phyloP scores from a whole-genome alignment of 2,113 vertebrate species.

The Calonectris borealis region DNA sequence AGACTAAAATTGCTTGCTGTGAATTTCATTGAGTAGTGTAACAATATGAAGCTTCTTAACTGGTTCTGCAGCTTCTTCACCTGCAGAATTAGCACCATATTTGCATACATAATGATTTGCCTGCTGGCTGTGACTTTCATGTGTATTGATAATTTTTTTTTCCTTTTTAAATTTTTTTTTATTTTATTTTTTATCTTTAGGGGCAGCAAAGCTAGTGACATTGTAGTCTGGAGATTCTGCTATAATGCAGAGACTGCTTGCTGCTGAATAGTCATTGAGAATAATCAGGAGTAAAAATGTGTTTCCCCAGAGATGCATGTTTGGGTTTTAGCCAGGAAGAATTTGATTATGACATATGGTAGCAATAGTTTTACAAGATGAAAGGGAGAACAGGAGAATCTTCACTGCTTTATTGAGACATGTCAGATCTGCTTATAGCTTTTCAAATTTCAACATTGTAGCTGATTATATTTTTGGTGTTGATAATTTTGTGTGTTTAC shows the following conservation, averaged over 20 bases:
- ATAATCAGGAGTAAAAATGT: background rate
- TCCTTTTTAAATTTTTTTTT: background rate
- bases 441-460: background rate
- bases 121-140: background rate
- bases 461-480: background rate
- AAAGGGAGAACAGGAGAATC: background rate
- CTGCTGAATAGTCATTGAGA: background rate
- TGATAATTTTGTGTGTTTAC: background rate
- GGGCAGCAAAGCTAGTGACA: background rate
- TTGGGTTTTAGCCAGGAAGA: slow-evolving; percentile 25
- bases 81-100: background rate
- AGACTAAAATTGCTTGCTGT: background rate
- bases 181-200: background rate
- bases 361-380: slow-evolving; percentile 1
- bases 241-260: background rate
- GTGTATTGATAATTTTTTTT: background rate
- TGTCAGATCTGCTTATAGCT: background rate
- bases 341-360: slow-evolving; percentile 11
- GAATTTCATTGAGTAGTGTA: background rate
- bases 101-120: background rate
- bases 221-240: background rate
- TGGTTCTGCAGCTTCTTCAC: background rate
- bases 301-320: background rate
- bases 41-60: background rate
- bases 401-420: background rate